phyloP scores from a whole-genome alignment of 2,797 vertebrate genomes.

The Spizella passerina region DNA sequence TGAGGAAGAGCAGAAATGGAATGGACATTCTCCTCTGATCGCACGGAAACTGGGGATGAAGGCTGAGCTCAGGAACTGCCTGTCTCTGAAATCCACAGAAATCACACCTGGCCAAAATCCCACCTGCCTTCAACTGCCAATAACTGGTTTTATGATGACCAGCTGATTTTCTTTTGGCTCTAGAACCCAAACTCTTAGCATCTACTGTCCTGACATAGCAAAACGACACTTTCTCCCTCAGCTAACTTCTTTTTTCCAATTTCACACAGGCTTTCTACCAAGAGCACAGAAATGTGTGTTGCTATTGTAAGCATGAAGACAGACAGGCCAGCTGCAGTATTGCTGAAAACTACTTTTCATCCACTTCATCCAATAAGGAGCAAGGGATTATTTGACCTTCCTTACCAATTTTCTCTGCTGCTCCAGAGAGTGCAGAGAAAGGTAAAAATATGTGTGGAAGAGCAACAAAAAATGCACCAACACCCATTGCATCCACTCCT shows the following conservation, averaged over 20 bases:
- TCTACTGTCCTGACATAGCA: not conserved
- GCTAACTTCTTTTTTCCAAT: not conserved
- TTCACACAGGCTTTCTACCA: not conserved
- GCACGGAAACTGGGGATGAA: not conserved
- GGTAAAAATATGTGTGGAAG: not conserved
- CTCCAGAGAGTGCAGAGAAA: not conserved
- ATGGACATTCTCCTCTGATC: not conserved
- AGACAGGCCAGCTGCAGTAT: slow-evolving; percentile 13
- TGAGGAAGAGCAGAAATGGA: not conserved
- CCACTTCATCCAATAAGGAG: not conserved
- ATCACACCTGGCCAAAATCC: not conserved
- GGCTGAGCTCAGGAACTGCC: not conserved
- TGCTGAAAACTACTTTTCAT: not conserved
- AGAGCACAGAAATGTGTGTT: not conserved
- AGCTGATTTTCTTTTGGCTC: not conserved
- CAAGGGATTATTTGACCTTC: not conserved
- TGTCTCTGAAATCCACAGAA: not conserved
- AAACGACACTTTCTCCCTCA: not conserved
- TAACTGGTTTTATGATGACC: not conserved
- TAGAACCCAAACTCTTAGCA: not conserved
- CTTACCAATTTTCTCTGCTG: not conserved
- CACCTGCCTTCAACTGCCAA: accelerated
- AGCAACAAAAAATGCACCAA: not conserved
- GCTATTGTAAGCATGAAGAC: not conserved
- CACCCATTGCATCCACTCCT: not conserved